Conservation (phyloP, 2,797 vertebrate genomes). For the Acipenser ruthenus region DNA sequence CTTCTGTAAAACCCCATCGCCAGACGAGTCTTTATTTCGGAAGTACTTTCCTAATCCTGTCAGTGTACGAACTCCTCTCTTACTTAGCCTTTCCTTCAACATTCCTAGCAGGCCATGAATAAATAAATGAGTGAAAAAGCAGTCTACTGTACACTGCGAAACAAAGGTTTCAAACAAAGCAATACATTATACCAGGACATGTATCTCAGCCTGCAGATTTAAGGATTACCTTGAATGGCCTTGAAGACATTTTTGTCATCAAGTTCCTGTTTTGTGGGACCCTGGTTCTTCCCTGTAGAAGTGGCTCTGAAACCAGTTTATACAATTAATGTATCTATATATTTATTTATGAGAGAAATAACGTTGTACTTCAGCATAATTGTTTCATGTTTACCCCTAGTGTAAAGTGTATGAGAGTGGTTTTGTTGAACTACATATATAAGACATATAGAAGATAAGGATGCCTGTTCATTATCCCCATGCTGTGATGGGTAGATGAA, state of each 20-base stretch:
- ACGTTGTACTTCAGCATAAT: too few relatives aligned
- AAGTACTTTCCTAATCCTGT: conserved; percentile 57
- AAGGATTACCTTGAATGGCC: conserved; percentile 48
- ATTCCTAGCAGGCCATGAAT: conserved; percentile 28
- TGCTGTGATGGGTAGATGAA: too few relatives aligned
- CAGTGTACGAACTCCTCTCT: conserved; percentile 47
- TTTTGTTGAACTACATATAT: too few relatives aligned
- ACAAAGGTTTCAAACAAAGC: not conserved
- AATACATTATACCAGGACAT: not conserved
- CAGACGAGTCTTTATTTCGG: conserved; percentile 38
- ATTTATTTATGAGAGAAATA: too few relatives aligned
- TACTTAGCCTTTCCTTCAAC: conserved; percentile 42
- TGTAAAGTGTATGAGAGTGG: too few relatives aligned
- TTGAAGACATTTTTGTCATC: conserved; percentile 33
- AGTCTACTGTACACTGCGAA: too few relatives aligned
- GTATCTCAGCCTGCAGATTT: too few relatives aligned
- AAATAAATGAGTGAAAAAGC: not conserved
- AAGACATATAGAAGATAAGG: too few relatives aligned
- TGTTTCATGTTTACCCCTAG: too few relatives aligned
- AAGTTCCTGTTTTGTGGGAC: conserved; percentile 21
- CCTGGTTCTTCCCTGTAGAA: conserved; percentile 25
- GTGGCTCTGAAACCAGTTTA: conserved; percentile 31
- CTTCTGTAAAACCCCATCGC: conserved; percentile 43
- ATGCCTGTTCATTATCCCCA: too few relatives aligned
- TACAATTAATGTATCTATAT: too few relatives aligned